These are phyloP conservation scores for Exephanes ischioxanthus DNA, from an alignment of 2,888 invertebrate species.

Conservation along the genomic window DNA sequence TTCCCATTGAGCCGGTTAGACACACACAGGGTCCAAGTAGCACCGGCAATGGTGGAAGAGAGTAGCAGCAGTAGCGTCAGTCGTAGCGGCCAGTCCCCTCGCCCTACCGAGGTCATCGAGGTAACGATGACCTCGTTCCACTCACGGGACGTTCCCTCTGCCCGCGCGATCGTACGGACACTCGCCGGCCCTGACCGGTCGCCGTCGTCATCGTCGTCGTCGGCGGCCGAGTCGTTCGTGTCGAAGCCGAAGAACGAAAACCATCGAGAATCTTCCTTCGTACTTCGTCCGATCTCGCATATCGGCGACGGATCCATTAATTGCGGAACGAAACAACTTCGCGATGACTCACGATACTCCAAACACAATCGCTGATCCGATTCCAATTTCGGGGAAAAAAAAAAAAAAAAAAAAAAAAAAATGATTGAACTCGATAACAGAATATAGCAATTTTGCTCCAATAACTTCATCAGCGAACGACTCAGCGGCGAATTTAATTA, in stretches of 20 bases:
- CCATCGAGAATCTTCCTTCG: constrained; percentile 11
- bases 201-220: constrained; percentile 3
- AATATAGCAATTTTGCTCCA: background rate
- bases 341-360: background rate
- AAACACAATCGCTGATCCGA: background rate
- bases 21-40: background rate
- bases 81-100: constrained; percentile 56
- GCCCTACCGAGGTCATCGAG: constrained; percentile 61
- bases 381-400: background rate
- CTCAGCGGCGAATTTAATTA: background rate
- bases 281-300: constrained; percentile 11
- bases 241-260: constrained; percentile 45
- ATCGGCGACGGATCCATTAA: constrained; percentile 11
- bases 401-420: background rate
- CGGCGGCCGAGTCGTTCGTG: constrained; percentile 12
- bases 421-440: background rate
- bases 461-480: background rate
- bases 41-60: background rate
- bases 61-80: constrained; percentile 27
- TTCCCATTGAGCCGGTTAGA: constrained; percentile 30
- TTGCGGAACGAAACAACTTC: constrained; percentile 1
- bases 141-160: constrained; percentile 56
- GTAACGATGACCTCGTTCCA: constrained; percentile 63
- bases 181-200: constrained; percentile 59
- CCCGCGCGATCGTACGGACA: constrained; percentile 47